These are phyloP conservation scores for Pseudopodoces humilis DNA, from an alignment of 2,113 vertebrate species.

Conservation along the genomic window DNA sequence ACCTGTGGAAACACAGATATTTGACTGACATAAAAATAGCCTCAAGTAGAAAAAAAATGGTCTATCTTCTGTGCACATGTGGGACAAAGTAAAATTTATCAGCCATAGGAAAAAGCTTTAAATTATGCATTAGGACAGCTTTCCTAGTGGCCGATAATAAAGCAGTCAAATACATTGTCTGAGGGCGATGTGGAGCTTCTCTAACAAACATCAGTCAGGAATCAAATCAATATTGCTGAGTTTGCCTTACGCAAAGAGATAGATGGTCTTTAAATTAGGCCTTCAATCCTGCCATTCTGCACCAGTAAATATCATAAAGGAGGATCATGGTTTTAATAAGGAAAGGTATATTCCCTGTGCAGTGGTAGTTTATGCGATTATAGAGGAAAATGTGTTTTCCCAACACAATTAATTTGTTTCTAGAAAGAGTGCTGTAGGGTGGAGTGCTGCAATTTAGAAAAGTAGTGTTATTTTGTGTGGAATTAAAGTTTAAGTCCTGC, in stretches of 20 bases:
- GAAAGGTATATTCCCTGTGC: accelerated
- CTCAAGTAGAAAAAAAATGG: background rate
- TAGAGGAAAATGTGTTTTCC: background rate
- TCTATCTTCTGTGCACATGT: accelerated
- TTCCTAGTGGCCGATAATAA: background rate
- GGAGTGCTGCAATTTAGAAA: background rate
- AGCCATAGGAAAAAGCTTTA: background rate
- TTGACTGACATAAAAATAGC: background rate
- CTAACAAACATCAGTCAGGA: background rate
- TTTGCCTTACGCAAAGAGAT: background rate
- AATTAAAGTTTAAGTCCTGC: background rate
- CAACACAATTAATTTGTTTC: background rate
- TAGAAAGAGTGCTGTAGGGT: background rate
- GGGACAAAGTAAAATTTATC: background rate
- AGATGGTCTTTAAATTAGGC: background rate
- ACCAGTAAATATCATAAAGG: background rate
- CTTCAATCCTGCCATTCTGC: background rate
- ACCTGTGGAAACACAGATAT: background rate
- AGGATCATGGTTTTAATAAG: background rate
- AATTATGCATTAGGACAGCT: background rate
- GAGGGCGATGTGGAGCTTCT: background rate
- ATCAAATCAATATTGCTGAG: background rate
- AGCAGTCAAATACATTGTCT: background rate
- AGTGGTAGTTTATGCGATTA: background rate
- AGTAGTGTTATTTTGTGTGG: background rate